Conservation (phyloP, 1,140 invertebrate species). For the Brachionus paranguensis region DNA sequence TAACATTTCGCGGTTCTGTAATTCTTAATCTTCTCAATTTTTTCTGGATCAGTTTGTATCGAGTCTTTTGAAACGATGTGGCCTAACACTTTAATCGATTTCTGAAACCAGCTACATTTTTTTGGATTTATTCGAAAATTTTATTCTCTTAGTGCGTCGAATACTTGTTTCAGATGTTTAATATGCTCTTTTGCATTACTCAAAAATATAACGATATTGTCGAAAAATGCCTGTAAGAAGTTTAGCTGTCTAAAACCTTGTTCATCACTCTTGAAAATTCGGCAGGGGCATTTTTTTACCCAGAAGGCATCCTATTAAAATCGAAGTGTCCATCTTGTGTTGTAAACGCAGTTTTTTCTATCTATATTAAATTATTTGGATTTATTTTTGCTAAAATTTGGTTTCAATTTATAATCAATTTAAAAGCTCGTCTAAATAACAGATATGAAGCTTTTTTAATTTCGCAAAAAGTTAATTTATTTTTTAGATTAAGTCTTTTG, state of each 20-base stretch:
- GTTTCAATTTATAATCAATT: no score
- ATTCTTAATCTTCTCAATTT: constrained; percentile 8
- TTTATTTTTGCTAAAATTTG: no score
- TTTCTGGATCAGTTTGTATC: constrained; percentile 28
- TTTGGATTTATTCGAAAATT: background rate
- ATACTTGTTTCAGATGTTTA: no score
- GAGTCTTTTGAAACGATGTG: constrained; percentile 36
- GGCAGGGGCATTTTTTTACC: constrained; percentile 41
- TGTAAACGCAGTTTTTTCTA: constrained; percentile 41
- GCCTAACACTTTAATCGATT: constrained; percentile 13
- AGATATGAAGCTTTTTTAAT: no score
- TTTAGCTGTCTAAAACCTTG: no score
- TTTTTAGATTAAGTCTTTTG: no score
- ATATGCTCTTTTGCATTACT: no score
- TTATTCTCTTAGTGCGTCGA: background rate
- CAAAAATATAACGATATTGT: no score
- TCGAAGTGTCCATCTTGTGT: background rate
- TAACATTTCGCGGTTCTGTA: background rate
- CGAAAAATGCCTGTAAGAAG: no score
- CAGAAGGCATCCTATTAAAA: constrained; percentile 37
- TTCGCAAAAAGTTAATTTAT: no score
- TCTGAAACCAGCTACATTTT: constrained; percentile 7
- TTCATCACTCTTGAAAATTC: constrained; percentile 17
- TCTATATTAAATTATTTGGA: no score
- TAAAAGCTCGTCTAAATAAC: no score